Base-by-base conservation (phyloP, 2,888 invertebrate genomes). In the Monoplex corrugatus region DNA sequence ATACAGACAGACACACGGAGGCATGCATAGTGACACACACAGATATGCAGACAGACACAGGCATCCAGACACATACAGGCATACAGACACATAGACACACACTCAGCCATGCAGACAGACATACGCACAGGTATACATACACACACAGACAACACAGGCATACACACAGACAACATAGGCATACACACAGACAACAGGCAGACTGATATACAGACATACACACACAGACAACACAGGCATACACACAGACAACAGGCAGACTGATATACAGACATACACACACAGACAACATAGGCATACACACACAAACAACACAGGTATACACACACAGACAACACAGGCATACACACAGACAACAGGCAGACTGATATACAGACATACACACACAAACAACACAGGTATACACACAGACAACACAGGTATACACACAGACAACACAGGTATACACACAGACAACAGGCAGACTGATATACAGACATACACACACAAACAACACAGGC, bases 211-310 rank as follows among this genome's bases (percentile, higher is more conserved):
- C 80, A 80, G 3, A 80, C 80, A 80, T 38, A 80, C 80, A 80
- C 38, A 43, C 80, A 35, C 38, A 38, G 13, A 35, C 19, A 38
- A 80, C 13, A 38, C 43, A 38, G 8, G 38, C 80, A 80, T 38
- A 80, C 80, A 80, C 35, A 50, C 84, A 43, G 8, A 68, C 68
- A 68, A n/a, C n/a, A n/a, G n/a, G n/a, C n/a, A n/a, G n/a, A n/a
- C n/a, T n/a, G 16, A 68, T 28, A 68, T 28, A 68, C 68, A 68
- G 16, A 68, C 68, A 68, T 28, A 68, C 68, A 68, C 68, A 68
- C 68, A 68, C 68, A 68, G 16, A 68, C 68, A 28, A n/a, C n/a
- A n/a, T n/a, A n/a, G n/a, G 19, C 57, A 57, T 28, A 57, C 10
- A 57, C 57, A 57, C 57, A 57, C 10, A 57, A 16, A 57, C 10